These are phyloP conservation scores for Lepidothrix coronata DNA, from an alignment of 2,113 vertebrate genomes.

Conservation along the genomic window DNA sequence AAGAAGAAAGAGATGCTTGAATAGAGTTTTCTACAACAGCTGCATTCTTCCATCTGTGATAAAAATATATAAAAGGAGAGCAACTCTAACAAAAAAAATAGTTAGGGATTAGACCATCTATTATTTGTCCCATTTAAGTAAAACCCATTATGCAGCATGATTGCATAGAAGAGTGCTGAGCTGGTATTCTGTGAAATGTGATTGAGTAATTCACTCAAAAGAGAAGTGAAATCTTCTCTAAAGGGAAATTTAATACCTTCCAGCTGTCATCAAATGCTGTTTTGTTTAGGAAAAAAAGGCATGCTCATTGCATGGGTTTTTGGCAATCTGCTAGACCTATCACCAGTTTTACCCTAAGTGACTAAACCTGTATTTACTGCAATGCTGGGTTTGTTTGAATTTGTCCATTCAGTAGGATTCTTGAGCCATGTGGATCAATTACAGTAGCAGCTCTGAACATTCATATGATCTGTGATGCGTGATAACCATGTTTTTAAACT, in stretches of 20 bases:
- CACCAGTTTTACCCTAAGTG: background rate
- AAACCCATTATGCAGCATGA: background rate
- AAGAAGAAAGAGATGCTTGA: background rate
- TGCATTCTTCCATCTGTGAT: background rate
- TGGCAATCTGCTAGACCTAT: background rate
- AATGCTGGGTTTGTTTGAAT: background rate
- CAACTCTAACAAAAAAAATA: background rate
- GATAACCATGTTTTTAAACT: background rate
- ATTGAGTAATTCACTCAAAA: background rate
- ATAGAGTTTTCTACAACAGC: background rate
- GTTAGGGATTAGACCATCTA: background rate
- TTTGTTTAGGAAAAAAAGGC: background rate
- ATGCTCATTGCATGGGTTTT: background rate
- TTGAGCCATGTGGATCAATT: background rate
- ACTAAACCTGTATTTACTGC: background rate
- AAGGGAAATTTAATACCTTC: background rate
- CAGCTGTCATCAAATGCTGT: background rate
- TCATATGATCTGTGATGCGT: background rate
- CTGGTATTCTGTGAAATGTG: background rate
- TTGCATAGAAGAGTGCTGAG: background rate
- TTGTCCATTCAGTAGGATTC: background rate
- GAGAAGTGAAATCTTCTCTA: background rate
- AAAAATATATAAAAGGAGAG: background rate
- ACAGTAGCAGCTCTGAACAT: background rate
- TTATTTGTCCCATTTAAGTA: background rate